A percentile compares a stretch with the other conserved stretches of the same genome.
These are phyloP conservation scores for Myrmecobius fasciatus DNA, from an alignment of 2,113 vertebrate species.

Conservation along the genomic window DNA sequence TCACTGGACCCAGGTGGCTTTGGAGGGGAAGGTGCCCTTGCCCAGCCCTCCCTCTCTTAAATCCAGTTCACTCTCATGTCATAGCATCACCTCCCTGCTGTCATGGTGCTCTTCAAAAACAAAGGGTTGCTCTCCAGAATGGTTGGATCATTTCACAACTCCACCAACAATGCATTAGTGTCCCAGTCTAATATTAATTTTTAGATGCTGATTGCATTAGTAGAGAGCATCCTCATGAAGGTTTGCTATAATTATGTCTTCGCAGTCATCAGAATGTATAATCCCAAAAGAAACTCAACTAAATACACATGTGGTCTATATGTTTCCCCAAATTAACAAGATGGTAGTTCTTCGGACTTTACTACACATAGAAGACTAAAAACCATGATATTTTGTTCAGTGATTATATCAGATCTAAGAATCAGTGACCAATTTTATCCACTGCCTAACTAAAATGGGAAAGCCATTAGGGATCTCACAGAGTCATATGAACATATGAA, in stretches of 20 bases:
- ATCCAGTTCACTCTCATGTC: too few relatives aligned
- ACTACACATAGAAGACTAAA: not conserved
- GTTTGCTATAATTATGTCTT: not conserved
- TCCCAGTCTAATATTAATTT: not conserved
- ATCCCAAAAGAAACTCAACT: not conserved
- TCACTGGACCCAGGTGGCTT: too few relatives aligned
- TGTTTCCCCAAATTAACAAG: not conserved
- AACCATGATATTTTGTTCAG: not conserved
- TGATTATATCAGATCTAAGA: not conserved
- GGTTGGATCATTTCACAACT: too few relatives aligned
- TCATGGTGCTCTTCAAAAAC: too few relatives aligned
- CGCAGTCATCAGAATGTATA: not conserved
- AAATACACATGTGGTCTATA: not conserved
- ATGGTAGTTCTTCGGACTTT: not conserved
- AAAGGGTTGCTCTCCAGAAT: too few relatives aligned
- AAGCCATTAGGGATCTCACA: not conserved
- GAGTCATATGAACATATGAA: not conserved
- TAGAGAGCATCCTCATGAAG: not conserved
- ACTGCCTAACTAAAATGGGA: not conserved
- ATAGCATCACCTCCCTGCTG: too few relatives aligned
- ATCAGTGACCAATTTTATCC: not conserved
- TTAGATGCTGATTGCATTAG: not conserved
- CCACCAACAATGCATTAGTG: too few relatives aligned
- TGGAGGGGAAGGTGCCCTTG: too few relatives aligned
- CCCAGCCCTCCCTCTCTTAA: too few relatives aligned